These are phyloP conservation scores for Aselliscus stoliczkanus DNA, from an alignment of 2,797 vertebrate genomes.

Conservation along the genomic window DNA sequence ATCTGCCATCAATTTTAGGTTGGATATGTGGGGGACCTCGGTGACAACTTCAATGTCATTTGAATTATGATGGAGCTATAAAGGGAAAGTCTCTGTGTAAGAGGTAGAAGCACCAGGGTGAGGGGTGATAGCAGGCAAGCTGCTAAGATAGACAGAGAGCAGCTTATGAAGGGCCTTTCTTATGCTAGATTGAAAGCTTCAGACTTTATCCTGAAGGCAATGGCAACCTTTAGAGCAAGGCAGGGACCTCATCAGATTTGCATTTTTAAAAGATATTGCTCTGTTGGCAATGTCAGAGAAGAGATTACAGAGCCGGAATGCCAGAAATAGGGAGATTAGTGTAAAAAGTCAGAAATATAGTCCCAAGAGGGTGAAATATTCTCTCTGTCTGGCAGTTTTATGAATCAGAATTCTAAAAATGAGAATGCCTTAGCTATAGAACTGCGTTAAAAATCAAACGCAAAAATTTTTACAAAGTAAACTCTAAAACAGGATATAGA, in stretches of 20 bases:
- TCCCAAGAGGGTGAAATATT: neutral
- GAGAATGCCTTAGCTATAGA: neutral
- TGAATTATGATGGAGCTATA: neutral
- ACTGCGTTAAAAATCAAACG: neutral
- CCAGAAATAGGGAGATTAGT: neutral
- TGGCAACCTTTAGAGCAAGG: neutral
- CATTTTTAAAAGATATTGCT: neutral
- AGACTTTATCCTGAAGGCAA: neutral
- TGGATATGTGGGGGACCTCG: neutral
- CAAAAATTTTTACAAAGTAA: neutral
- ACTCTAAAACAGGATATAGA: neutral
- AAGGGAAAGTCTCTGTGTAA: too few species aligned
- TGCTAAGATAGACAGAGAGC: too few species aligned
- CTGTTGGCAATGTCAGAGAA: neutral
- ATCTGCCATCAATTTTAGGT: neutral
- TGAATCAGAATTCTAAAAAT: neutral
- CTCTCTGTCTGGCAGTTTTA: neutral
- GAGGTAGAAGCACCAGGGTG: accelerated
- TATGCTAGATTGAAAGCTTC: neutral
- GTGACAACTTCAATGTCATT: neutral
- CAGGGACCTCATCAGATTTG: neutral
- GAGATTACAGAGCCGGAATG: neutral
- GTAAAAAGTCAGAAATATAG: neutral
- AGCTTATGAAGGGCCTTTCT: neutral
- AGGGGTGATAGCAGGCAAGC: neutral